These are phyloP conservation scores for Sarcophaga carnaria DNA, from an alignment of 2,888 invertebrate genomes.

Conservation along the genomic window DNA sequence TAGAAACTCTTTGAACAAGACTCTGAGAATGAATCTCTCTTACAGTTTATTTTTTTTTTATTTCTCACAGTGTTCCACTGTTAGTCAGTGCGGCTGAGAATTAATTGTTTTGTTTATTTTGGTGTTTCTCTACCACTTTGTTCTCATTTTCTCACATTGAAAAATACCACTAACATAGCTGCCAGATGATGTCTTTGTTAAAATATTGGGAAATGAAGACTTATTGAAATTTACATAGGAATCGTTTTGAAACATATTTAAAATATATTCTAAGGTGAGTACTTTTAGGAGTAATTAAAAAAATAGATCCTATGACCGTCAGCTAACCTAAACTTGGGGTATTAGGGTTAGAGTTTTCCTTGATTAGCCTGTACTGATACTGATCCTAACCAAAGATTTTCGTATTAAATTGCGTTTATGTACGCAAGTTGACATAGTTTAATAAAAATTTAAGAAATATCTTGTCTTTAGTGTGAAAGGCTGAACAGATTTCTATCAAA, in stretches of 20 bases:
- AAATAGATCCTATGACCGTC: too few species aligned
- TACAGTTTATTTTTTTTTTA: background rate
- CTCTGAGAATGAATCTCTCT: background rate
- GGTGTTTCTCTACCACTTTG: background rate
- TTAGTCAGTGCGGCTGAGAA: background rate
- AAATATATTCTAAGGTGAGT: too few species aligned
- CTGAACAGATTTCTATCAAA: too few species aligned
- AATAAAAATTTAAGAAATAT: too few species aligned
- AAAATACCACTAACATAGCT: background rate
- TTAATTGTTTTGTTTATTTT: constrained; percentile 6
- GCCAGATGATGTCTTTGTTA: background rate
- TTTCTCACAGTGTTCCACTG: background rate
- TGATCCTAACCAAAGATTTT: too few species aligned
- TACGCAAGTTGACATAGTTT: too few species aligned
- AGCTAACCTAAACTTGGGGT: too few species aligned
- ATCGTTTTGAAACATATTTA: background rate
- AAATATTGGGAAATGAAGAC: background rate
- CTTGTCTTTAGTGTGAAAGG: too few species aligned
- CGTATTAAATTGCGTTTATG: too few species aligned
- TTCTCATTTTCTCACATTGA: background rate
- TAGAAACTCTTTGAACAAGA: background rate
- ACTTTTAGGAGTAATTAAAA: too few species aligned
- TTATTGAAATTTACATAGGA: background rate
- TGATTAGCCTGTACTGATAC: too few species aligned
- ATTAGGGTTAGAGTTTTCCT: too few species aligned